These are phyloP conservation scores for Epinotia bilunana DNA, from an alignment of 2,888 invertebrate species.

Conservation along the genomic window DNA sequence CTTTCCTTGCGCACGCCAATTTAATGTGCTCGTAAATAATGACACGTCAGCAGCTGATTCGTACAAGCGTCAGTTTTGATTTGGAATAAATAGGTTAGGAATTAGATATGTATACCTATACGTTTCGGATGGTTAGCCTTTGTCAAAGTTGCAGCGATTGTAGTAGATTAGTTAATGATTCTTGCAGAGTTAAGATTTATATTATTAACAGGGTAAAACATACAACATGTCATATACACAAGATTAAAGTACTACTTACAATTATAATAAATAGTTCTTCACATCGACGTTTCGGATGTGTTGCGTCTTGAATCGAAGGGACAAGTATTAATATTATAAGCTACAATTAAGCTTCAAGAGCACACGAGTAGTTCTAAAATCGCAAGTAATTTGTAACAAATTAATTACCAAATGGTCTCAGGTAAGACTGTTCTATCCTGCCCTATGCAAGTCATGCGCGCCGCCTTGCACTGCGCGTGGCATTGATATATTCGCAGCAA, in stretches of 20 bases:
- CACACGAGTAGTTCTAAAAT: neutral
- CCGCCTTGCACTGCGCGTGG: conserved; percentile 57
- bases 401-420: neutral
- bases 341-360: neutral
- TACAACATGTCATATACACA: too few relatives aligned
- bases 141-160: too few relatives aligned
- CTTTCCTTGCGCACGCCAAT: conserved; percentile 21
- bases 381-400: neutral
- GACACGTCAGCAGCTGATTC: conserved; percentile 53
- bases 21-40: conserved; percentile 31
- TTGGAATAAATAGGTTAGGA: conserved; percentile 18
- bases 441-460: conserved; percentile 7
- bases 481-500: conserved; percentile 64
- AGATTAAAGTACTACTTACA: too few relatives aligned
- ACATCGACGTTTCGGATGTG: too few relatives aligned
- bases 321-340: too few relatives aligned
- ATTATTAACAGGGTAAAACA: too few relatives aligned
- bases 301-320: too few relatives aligned
- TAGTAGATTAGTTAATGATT: too few relatives aligned
- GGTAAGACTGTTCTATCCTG: neutral
- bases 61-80: conserved; percentile 52
- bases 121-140: neutral
- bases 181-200: too few relatives aligned
- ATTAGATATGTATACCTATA: neutral
- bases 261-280: too few relatives aligned